Conservation (phyloP, 2,888 invertebrate genomes). For the Dynastes hyllus region DNA sequence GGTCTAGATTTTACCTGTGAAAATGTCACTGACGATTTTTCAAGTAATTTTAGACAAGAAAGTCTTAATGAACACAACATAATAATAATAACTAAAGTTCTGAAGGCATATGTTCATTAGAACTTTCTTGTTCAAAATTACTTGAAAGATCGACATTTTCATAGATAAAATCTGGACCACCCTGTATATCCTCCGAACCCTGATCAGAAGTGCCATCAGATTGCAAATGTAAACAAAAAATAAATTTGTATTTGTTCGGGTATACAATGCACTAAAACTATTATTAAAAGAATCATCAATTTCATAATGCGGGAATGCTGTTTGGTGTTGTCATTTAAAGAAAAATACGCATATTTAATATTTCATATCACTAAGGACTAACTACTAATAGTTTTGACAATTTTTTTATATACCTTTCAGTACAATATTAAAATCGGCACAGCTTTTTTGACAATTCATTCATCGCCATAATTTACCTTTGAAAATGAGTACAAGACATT, state of each 20-base stretch:
- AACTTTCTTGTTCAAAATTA: too few relatives aligned
- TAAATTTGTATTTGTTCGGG: not conserved
- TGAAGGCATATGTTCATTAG: too few relatives aligned
- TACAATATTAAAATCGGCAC: not conserved
- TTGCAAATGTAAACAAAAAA: too few relatives aligned
- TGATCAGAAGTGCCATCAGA: too few relatives aligned
- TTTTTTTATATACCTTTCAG: not conserved
- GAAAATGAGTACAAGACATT: slow-evolving; percentile 3
- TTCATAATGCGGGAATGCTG: slow-evolving; percentile 25
- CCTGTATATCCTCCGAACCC: too few relatives aligned
- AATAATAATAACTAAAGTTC: too few relatives aligned
- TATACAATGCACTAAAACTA: not conserved
- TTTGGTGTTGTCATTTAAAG: slow-evolving; percentile 37
- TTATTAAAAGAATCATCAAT: not conserved
- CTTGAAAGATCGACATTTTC: too few relatives aligned
- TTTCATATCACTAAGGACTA: slow-evolving; percentile 38
- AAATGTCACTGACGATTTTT: too few relatives aligned
- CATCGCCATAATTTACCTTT: not conserved
- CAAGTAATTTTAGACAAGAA: too few relatives aligned
- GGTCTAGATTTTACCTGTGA: too few relatives aligned
- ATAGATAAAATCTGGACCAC: too few relatives aligned
- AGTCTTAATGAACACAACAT: too few relatives aligned
- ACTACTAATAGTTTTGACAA: slow-evolving; percentile 39
- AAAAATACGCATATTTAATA: slow-evolving; percentile 9
- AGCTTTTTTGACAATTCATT: slow-evolving; percentile 7